Percentiles rank a stretch among this genome's conserved stretches.
Conservation (phyloP, 1,140 invertebrate species). For the Drosophila burlai region DNA sequence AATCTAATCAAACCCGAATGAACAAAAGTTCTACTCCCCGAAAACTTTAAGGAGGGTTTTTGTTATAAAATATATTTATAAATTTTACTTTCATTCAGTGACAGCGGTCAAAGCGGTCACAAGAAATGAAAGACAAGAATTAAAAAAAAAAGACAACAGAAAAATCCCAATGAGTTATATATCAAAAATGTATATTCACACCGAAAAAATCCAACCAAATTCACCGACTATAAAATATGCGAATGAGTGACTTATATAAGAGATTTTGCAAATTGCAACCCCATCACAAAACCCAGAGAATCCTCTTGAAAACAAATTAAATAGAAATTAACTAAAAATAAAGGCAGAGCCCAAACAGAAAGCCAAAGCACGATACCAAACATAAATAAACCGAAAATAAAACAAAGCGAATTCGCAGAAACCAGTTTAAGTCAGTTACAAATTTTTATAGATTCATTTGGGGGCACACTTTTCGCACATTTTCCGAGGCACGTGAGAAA, state of each 20-base stretch:
- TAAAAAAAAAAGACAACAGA: conserved; percentile 17
- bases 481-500: conserved; percentile 45
- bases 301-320: conserved; percentile 31
- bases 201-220: conserved; percentile 2
- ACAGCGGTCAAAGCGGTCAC: conserved; percentile 77
- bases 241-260: conserved; percentile 20
- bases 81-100: conserved; percentile 23
- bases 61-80: conserved; percentile 15
- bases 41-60: conserved; percentile 18
- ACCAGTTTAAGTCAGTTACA: conserved; percentile 75
- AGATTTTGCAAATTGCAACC: conserved; percentile 44
- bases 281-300: conserved; percentile 14
- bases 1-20: conserved; percentile 63
- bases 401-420: conserved; percentile 29
- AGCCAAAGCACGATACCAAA: conserved; percentile 32
- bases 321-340: conserved; percentile 41
- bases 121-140: conserved; percentile 12
- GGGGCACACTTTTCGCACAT: conserved; percentile 69
- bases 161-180: conserved; percentile 29
- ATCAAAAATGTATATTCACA: conserved; percentile 27
- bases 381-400: conserved; percentile 43
- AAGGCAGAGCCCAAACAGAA: conserved; percentile 53
- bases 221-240: conserved; percentile 32
- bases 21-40: conserved; percentile 13
- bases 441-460: conserved; percentile 45